Evolutionary conservation across 1,140 invertebrate species (phyloP), one percentile per base, ranked within the genome.

Genomic region (Choristoneura fumiferana): DNA sequence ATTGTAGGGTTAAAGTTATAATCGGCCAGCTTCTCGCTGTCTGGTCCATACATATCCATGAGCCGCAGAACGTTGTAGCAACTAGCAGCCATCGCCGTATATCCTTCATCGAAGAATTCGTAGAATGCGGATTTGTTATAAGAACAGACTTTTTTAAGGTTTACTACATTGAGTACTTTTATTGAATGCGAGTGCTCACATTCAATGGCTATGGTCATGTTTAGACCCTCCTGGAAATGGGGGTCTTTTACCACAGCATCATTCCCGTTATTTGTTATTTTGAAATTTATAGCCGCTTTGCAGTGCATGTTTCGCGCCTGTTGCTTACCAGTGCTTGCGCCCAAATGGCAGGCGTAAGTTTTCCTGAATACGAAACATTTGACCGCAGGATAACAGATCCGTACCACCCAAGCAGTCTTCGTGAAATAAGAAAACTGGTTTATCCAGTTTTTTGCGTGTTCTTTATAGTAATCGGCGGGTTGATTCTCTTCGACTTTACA

Each of bases 341-440:
- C n/a, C n/a, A n/a, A 57, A 18, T 57, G 60, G 35, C 64, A 66
- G 1, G 12, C 13, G 34, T 37, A 66, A 12, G 33, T 22, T 54
- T 66, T 66, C 1, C 64, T 18, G 18, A 22, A 66, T 2, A 54
- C 4, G 8, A 66, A 4, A 6, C 64, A 14, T 45, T 65, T 65
- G n/a, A 67, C 1, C 4, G 58, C 61, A 3, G 57, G 54, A 33
- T 52, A 67, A 3, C 33, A 40, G 6, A 17, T 34, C 10, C 53
- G 39, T 1, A 69, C 58, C 8, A 61, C 63, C 71, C 71, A 73
- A 6, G 40, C 55, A 1, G 67, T 67, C 6, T 65, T 40, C 0
- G 71, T 73, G 52, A 70, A 73, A 8, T 36, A 45, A 0, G 64
- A 58, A 18, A 73, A 70, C 10, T 58, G 65, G n/a, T 13, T 43